These are phyloP conservation scores for Hydrolagus colliei DNA, from an alignment of 2,797 vertebrate genomes.

Conservation along the genomic window DNA sequence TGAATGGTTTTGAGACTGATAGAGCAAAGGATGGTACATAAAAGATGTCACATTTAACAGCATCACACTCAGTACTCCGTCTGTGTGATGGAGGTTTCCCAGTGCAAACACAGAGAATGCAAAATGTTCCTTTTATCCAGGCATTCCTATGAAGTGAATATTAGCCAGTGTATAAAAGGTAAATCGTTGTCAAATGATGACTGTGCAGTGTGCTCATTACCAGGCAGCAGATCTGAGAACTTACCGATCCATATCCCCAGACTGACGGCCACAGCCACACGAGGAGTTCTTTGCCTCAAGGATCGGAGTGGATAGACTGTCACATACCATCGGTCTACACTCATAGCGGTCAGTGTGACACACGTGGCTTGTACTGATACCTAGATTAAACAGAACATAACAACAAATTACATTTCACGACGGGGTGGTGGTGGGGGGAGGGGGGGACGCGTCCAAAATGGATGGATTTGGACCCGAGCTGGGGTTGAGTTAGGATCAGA, in stretches of 20 bases:
- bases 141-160: not conserved
- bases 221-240: not conserved
- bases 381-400: not conserved
- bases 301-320: conserved; percentile 32
- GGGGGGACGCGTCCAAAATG: too few species aligned
- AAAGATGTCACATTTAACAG: too few species aligned
- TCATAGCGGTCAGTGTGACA: conserved; percentile 33
- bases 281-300: conserved; percentile 29
- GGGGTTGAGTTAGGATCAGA: too few species aligned
- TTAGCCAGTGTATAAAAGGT: not conserved
- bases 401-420: not conserved
- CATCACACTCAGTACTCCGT: too few species aligned
- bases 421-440: too few species aligned
- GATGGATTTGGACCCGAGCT: too few species aligned
- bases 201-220: not conserved
- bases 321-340: conserved; percentile 34
- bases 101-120: too few species aligned
- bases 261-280: conserved; percentile 26
- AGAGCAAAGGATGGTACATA: too few species aligned
- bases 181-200: not conserved
- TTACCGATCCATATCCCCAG: conserved; percentile 34
- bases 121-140: not conserved
- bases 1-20: too few species aligned
- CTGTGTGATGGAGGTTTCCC: too few species aligned
- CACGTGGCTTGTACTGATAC: conserved; percentile 34